Percentiles rank a stretch among this genome's conserved stretches.
phyloP scores from a whole-genome alignment of 2,888 invertebrate species.

The Fragum whitleyi region DNA sequence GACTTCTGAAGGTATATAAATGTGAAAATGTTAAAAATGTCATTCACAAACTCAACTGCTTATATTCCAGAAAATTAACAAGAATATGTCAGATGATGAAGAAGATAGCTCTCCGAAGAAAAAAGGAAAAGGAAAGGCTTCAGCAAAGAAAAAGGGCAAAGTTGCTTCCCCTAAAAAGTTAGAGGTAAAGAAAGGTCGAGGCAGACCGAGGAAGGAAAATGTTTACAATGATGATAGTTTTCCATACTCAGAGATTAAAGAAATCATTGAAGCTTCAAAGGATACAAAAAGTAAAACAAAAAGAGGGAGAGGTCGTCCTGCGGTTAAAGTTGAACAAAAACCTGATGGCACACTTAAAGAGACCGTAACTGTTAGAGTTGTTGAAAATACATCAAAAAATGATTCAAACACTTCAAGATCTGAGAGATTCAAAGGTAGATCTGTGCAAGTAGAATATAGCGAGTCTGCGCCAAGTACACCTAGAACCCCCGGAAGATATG shows the following conservation, averaged over 20 bases:
- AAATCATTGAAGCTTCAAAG: constrained; percentile 61
- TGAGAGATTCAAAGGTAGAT: background rate
- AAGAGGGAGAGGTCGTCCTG: constrained; percentile 35
- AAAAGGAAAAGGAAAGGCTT: background rate
- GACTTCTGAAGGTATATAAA: no score
- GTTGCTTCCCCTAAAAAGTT: background rate
- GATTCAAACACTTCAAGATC: background rate
- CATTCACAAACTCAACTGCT: no score
- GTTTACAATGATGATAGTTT: constrained; percentile 39
- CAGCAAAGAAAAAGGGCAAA: background rate
- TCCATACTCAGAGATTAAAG: constrained; percentile 64
- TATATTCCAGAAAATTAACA: constrained; percentile 9
- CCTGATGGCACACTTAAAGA: background rate
- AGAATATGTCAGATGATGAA: background rate
- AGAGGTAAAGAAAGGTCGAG: constrained; percentile 5
- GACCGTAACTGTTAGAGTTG: background rate
- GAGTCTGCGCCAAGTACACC: constrained; percentile 12
- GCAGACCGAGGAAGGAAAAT: constrained; percentile 9
- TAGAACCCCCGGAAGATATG: constrained; percentile 57
- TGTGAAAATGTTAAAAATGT: no score
- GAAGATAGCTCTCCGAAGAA: background rate
- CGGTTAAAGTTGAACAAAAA: constrained; percentile 37
- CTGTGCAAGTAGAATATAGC: background rate
- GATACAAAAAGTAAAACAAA: constrained; percentile 33
- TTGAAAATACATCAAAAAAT: background rate